These are phyloP conservation scores for Megalonaias nervosa DNA, from an alignment of 1,140 invertebrate genomes.

Conservation along the genomic window DNA sequence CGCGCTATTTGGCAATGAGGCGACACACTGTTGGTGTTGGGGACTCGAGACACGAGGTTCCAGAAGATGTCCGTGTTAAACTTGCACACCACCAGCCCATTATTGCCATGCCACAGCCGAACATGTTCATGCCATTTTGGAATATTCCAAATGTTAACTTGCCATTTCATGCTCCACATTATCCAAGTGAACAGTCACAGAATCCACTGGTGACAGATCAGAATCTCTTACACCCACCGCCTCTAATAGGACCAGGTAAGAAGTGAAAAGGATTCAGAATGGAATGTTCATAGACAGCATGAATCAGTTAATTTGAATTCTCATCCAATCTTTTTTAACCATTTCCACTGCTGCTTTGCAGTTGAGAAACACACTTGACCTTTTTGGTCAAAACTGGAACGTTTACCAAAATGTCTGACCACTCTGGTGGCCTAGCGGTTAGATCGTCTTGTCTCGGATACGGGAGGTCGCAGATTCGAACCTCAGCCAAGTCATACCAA, in stretches of 20 bases:
- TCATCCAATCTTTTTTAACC: too few species aligned
- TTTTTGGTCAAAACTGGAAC: too few species aligned
- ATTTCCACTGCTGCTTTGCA: too few species aligned
- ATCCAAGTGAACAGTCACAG: constrained; percentile 71
- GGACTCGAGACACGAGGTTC: constrained; percentile 82
- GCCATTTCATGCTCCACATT: constrained; percentile 78
- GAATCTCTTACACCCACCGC: constrained; percentile 92
- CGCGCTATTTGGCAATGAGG: constrained; percentile 76
- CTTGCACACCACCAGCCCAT: constrained; percentile 64
- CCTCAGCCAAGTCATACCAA: too few species aligned
- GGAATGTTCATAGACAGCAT: not conserved
- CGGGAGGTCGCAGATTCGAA: too few species aligned
- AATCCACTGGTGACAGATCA: constrained; percentile 78
- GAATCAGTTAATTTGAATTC: not conserved
- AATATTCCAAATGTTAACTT: constrained; percentile 70
- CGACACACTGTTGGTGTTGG: constrained; percentile 95
- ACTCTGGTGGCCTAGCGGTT: too few species aligned
- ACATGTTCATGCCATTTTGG: constrained; percentile 51
- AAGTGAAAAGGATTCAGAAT: not conserved
- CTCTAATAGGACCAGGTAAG: constrained; percentile 88
- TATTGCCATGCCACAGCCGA: constrained; percentile 57
- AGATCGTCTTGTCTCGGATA: too few species aligned
- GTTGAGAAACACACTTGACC: too few species aligned
- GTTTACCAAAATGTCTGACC: too few species aligned
- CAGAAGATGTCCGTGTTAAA: constrained; percentile 71